Evolutionary conservation across 2,888 invertebrate species (phyloP).

Genomic region (Scelioninae gen. 1): DNA sequence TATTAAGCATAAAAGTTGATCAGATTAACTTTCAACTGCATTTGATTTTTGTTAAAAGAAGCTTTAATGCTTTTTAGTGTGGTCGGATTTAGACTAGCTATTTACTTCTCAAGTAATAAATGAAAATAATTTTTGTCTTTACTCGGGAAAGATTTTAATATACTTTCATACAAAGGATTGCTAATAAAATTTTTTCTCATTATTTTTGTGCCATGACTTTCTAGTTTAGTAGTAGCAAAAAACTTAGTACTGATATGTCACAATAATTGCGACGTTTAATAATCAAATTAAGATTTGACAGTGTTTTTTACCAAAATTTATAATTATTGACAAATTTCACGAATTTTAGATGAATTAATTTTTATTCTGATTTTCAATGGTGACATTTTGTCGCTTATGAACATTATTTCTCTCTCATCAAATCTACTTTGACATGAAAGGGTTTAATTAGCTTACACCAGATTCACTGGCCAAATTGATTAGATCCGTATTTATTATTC

Average conservation of each 20-base stretch:
- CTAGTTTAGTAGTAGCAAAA: no score
- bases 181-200: no score
- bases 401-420: slow-evolving; percentile 12
- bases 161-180: no score
- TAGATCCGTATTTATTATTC: slow-evolving; percentile 53
- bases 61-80: slow-evolving; percentile 18
- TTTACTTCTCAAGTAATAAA: neutral
- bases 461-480: slow-evolving; percentile 42
- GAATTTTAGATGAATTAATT: no score
- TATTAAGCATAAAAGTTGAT: slow-evolving; percentile 56
- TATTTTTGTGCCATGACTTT: no score
- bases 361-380: no score
- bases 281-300: no score
- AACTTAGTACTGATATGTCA: no score
- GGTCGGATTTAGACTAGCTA: slow-evolving; percentile 4
- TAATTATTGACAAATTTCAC: no score
- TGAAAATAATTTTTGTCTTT: slow-evolving; percentile 13
- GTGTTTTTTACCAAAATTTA: no score
- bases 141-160: neutral
- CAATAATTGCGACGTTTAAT: no score
- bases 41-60: slow-evolving; percentile 42
- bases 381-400: neutral
- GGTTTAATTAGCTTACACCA: slow-evolving; percentile 44
- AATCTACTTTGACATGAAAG: slow-evolving; percentile 45
- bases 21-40: slow-evolving; percentile 49